Base-by-base conservation (phyloP, 2,113 vertebrate genomes). In the Bufo gargarizans region DNA sequence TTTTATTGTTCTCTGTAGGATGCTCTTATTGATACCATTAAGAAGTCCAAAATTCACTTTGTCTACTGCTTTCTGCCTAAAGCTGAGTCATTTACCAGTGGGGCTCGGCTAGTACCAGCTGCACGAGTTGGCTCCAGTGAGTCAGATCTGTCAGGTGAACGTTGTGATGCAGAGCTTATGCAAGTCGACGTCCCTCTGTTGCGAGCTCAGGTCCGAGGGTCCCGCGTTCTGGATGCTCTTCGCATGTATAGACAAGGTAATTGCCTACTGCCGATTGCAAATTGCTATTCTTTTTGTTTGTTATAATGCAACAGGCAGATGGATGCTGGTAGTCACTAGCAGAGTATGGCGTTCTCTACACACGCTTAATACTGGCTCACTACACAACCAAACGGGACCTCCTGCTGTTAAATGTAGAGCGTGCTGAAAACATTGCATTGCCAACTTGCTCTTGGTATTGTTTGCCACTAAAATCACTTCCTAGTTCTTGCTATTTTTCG, bases 171-270 rank as follows among this genome's bases (percentile, higher is more conserved):
- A 0, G 97, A 98, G 76, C 96, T 99, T 0, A 96, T 99, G 95
- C 97, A 97, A 88, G 92, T 99, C 83, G 97, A 99, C 0, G 95
- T 98, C 79, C 94, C 95, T 63, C 95, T 99, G 50, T 95, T 99
- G 65, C 95, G 98, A 0, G 97, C 98, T 19, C 98, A 99, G 93
- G 95, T 99, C 74, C 93, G 98, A 0, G 98, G 97, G 55, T 98
- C 97, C 90, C 97, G 96, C 89, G 95, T 99, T 88, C 95, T 99
- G 0, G 97, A 99, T 0, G 97, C 98, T 17, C 93, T 99, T 67
- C 96, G 96, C 91, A 97, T 99, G 94, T 98, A 99, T 93, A 96
- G 98, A 76, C 98, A 99, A 97, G 97, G 97, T 98, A 87, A 91
- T 94, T 56, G 4, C 45, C 20, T n/a, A 53, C 20, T 22, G 56